Conservation (phyloP, 2,888 invertebrate genomes). For the Malthinus seriepunctatus region DNA sequence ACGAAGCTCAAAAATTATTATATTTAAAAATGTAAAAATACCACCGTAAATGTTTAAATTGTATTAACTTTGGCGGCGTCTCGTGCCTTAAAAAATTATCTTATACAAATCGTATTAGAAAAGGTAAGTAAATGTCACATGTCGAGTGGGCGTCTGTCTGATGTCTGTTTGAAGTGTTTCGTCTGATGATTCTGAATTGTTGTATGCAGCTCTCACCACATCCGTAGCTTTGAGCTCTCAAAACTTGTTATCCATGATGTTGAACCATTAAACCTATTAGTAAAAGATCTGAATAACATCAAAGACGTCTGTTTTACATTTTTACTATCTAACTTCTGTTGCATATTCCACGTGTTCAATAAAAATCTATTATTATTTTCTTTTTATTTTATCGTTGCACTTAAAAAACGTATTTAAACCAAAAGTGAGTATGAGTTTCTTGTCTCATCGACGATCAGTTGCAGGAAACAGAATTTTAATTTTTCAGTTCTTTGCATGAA, state of each 20-base stretch:
- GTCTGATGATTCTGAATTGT: constrained; percentile 19
- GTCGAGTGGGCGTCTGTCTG: constrained; percentile 28
- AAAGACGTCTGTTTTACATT: constrained; percentile 27
- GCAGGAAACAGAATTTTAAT: too few species aligned
- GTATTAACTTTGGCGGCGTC: constrained; percentile 1
- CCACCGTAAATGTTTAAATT: background rate
- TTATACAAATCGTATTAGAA: constrained; percentile 9
- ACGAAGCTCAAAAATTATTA: background rate
- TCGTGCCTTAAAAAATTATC: constrained; percentile 5
- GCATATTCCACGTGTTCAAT: constrained; percentile 22
- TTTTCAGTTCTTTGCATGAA: too few species aligned
- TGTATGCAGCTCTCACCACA: constrained; percentile 36
- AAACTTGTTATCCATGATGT: constrained; percentile 39
- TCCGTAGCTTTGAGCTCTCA: constrained; percentile 41
- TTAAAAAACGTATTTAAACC: too few species aligned
- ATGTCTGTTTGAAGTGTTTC: constrained; percentile 29
- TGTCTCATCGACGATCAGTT: too few species aligned
- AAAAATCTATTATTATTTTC: constrained; percentile 7
- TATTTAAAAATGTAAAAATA: background rate
- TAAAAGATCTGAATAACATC: constrained; percentile 37
- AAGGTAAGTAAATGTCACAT: constrained; percentile 21
- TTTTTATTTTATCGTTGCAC: background rate
- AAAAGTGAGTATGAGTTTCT: too few species aligned
- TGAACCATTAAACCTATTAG: constrained; percentile 38
- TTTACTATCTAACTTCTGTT: constrained; percentile 21